Percentiles rank a stretch among this genome's conserved stretches.
phyloP scores from a whole-genome alignment of 2,888 invertebrate species.

The Ophion costatus region DNA sequence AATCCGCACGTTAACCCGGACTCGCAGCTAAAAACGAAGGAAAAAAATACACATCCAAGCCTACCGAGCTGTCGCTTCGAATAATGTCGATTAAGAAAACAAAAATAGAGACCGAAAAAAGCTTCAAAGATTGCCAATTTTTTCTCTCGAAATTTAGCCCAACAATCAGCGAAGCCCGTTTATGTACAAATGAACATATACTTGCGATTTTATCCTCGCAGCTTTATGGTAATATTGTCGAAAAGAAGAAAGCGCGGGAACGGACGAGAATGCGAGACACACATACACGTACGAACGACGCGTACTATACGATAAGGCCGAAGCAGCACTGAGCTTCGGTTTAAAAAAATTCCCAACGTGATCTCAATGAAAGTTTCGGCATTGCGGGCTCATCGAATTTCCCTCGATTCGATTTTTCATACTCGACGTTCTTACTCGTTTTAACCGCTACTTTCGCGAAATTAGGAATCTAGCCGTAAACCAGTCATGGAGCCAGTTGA shows the following conservation, averaged over 20 bases:
- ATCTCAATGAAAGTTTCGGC: not conserved
- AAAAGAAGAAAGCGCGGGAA: not conserved
- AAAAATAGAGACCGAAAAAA: constrained; percentile 5
- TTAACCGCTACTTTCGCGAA: constrained; percentile 29
- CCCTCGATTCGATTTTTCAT: not conserved
- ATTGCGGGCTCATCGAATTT: not conserved
- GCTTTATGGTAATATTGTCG: constrained; percentile 6
- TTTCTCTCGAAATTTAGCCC: constrained; percentile 50
- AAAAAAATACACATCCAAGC: not conserved
- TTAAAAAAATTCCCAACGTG: not conserved
- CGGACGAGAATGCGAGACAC: not conserved
- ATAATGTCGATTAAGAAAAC: constrained; percentile 19
- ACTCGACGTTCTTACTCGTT: not conserved
- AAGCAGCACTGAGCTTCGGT: not conserved
- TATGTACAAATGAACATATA: constrained; percentile 75
- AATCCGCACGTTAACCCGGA: constrained; percentile 6
- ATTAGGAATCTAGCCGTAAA: constrained; percentile 52
- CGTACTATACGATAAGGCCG: not conserved
- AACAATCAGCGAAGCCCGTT: constrained; percentile 64
- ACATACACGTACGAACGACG: not conserved
- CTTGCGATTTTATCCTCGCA: constrained; percentile 8
- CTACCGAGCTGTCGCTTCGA: not conserved
- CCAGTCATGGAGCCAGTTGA: constrained; percentile 76
- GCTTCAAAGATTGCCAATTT: constrained; percentile 63
- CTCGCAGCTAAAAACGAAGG: constrained; percentile 20